Conservation (phyloP, 2,113 vertebrate genomes). For the mouse (Mus musculus) region GRCm39 chr7:110291501-110292000, state of each 20-base stretch:
- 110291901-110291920: neutral
- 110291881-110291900: neutral
- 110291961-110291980: too few species aligned
- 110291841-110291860: neutral
- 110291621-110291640: neutral
- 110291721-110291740: neutral
- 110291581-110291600: neutral
- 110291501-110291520: neutral
- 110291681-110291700: neutral
- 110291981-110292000: neutral
- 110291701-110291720: neutral
- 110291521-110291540: neutral
- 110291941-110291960: neutral
- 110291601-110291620: neutral
- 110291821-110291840: neutral
- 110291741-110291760: neutral
- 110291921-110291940: too few species aligned
- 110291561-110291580: neutral
- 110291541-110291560: neutral
- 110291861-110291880: neutral
- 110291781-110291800: neutral
- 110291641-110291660: neutral
- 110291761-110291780: neutral
- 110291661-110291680: neutral
- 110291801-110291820: neutral